Conservation (phyloP, 2,888 invertebrate genomes). For the Eupithecia tripunctaria region DNA sequence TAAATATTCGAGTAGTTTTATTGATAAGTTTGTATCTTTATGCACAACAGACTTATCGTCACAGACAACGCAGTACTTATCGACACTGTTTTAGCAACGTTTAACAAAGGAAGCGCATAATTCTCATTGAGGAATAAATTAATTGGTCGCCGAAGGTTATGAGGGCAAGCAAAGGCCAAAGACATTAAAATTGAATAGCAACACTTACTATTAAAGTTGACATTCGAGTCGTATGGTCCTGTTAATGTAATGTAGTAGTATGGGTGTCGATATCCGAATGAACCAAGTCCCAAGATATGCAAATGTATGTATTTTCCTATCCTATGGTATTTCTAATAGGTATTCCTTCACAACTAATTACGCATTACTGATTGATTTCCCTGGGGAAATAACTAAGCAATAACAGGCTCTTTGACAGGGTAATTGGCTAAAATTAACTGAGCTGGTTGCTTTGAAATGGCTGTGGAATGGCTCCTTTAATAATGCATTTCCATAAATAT, state of each 20-base stretch:
- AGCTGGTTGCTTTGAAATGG: not conserved
- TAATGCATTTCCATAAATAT: slow-evolving; percentile 6
- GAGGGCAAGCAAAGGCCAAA: slow-evolving; percentile 34
- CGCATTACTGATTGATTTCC: slow-evolving; percentile 3
- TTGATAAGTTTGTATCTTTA: slow-evolving; percentile 15
- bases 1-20: slow-evolving; percentile 11
- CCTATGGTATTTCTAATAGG: not conserved
- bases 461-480: not conserved
- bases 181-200: slow-evolving; percentile 26
- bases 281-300: not conserved
- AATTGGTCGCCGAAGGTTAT: slow-evolving; percentile 32
- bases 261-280: slow-evolving; percentile 7
- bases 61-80: slow-evolving; percentile 8
- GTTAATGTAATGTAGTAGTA: not conserved
- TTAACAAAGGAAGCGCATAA: slow-evolving; percentile 27
- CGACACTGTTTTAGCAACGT: slow-evolving; percentile 20
- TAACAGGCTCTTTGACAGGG: slow-evolving; percentile 5
- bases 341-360: not conserved
- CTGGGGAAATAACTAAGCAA: not conserved
- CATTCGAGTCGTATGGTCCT: slow-evolving; percentile 11
- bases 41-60: too few species aligned
- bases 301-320: not conserved
- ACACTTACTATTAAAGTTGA: slow-evolving; percentile 34
- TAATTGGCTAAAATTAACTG: slow-evolving; percentile 12
- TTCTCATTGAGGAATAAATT: slow-evolving; percentile 35